Evolutionary conservation across 2,888 invertebrate species (phyloP), one percentile per base, ranked within the genome.

Genomic region (Drosophila aldrichi): DNA sequence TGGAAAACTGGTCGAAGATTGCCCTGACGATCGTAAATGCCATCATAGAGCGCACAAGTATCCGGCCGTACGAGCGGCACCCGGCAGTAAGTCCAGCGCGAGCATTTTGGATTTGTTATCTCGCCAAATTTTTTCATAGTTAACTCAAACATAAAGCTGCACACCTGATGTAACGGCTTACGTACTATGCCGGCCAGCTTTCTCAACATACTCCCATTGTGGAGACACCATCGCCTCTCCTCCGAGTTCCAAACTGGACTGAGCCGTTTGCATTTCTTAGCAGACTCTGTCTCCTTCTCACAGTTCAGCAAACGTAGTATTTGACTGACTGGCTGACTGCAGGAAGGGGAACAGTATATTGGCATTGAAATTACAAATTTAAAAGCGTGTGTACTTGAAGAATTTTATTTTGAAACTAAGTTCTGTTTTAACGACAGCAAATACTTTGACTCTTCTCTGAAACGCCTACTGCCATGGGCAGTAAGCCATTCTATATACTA

Each of bases 11-110:
- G 32, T 0, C 75, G 65, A 0, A 83, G 25, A 58, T 83, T 71
- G 0, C 81, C 79, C 0, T 57, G 1, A 7, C 6, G 5, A 52
- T 81, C 80, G 18, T 73, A 82, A 12, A 82, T 83, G 0, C 67
- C 59, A 32, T 78, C 73, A 9, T 82, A 82, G 0, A 78, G 52
- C 7, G 63, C 69, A 64, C 70, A 78, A 1, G 67, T 71, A 18
- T 78, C 66, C 1, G 79, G 46, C 1, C 66, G 60, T 0, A 64
- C 61, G 2, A 82, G 55, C 0, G 82, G 82, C 9, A 83, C 73
- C 10, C 73, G 78, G 8, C 18, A 57, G 14, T 44, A 51, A 20
- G 63, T 71, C 75, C 83, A 75, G 0, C 57, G 56, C 3, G 67
- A 44, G 20, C 69, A 62, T 16, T 73, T 58, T 0, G 82, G 79